Base-by-base conservation (phyloP, 2,797 vertebrate species). In the Lindbergichthys nudifrons region DNA sequence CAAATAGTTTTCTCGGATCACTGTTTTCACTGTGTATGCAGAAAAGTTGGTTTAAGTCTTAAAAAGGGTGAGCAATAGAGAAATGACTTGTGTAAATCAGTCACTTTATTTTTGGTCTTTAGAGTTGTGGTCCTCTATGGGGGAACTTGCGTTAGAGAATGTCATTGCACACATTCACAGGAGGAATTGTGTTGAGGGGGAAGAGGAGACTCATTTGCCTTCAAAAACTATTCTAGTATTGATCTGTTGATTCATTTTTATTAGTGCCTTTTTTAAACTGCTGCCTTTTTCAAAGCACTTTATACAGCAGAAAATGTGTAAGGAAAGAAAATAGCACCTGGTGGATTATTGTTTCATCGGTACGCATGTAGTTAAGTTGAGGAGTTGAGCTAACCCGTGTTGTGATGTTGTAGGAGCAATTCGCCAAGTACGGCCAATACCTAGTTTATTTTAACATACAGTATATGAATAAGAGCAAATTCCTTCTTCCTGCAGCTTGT, bases 251-350 rank as follows among this genome's bases (percentile, higher is more conserved):
- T 89, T n/a, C n/a, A n/a, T n/a, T 90, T 88, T 89, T 89, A 84
- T 88, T 88, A 89, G 93, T 94, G 93, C 93, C 93, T 94, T 93
- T 36, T 88, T 92, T 89, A 71, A 90, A 92, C 90, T 91, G 90
- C 90, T 94, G 92, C 92, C 91, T 93, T 92, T 90, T 88, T 88
- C 67, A 88, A 92, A 91, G 92, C 92, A 94, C 93, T 94, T 94
- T 94, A 93, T 89, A 86, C 81, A 82, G 80, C 51, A 77, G 61
- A 77, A 82, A 86, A 80, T 82, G 73, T 86, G 67, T 88, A 79
- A 80, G 6, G 82, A 75, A 82, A 87, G 26, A 36, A 36, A 36
- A 36, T 36, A 36, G 76, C 73, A 83, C 80, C 80, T 64, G 65
- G 68, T 83, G 68, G 71, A 74, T 80, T 66, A 68, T 70, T 77